Percentiles rank a stretch among this genome's conserved stretches.
Evolutionary conservation across 1,140 invertebrate genomes (phyloP).

Genomic region (Neoseiulus cucumeris): DNA sequence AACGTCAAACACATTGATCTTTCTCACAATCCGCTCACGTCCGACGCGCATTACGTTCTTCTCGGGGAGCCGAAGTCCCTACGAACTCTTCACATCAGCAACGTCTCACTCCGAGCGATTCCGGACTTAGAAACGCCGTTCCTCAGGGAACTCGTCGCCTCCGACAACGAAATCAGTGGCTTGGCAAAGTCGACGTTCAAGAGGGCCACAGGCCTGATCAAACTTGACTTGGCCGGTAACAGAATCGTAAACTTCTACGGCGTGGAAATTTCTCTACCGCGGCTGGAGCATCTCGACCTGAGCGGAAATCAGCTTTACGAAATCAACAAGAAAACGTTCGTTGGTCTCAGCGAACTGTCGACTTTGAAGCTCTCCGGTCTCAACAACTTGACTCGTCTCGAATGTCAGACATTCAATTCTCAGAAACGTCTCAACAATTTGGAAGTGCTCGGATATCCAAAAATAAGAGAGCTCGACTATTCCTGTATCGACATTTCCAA

Average conservation of each 20-base stretch:
- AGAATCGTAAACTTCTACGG: conserved; percentile 36
- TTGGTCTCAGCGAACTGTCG: conserved; percentile 40
- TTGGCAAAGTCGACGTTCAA: conserved; percentile 44
- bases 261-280: conserved; percentile 42
- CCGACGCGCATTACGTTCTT: conserved; percentile 47
- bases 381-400: conserved; percentile 46
- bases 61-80: conserved; percentile 70
- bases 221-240: conserved; percentile 54
- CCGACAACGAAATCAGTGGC: conserved; percentile 46
- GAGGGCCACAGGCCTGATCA: conserved; percentile 51
- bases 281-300: conserved; percentile 46
- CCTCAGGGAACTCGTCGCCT: conserved; percentile 54
- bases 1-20: conserved; percentile 68
- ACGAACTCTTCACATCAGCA: conserved; percentile 52
- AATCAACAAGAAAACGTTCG: conserved; percentile 50
- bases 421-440: conserved; percentile 46
- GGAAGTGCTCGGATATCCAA: conserved; percentile 61
- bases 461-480: conserved; percentile 22
- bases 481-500: conserved; percentile 39
- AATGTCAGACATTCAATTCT: conserved; percentile 54
- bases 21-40: conserved; percentile 57
- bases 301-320: conserved; percentile 51
- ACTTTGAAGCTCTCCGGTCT: conserved; percentile 44
- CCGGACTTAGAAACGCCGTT: conserved; percentile 59
- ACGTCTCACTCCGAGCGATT: conserved; percentile 42